These are phyloP conservation scores for Rotaria macrura DNA, from an alignment of 2,888 invertebrate genomes.

Conservation along the genomic window DNA sequence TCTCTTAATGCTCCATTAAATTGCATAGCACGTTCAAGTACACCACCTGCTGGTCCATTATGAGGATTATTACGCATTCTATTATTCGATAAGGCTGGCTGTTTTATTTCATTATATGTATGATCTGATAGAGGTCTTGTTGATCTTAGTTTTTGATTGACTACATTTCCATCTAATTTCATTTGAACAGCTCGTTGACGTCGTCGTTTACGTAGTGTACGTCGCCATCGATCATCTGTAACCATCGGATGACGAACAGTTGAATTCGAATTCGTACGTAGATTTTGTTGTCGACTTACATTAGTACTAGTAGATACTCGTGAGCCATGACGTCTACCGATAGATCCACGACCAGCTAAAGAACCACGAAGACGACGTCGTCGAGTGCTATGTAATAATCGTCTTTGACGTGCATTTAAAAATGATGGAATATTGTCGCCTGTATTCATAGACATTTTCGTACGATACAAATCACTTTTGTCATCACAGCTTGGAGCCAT, in stretches of 20 bases:
- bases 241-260: background rate
- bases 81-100: background rate
- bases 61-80: background rate
- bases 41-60: background rate
- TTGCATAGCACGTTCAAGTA: conserved; percentile 5
- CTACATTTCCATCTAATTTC: background rate
- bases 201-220: background rate
- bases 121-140: background rate
- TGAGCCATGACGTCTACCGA: background rate
- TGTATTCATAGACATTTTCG: background rate
- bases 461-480: background rate
- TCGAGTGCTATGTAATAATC: background rate
- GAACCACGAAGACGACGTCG: conserved; percentile 7
- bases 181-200: background rate
- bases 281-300: background rate
- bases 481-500: background rate
- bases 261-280: background rate
- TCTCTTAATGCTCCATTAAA: conserved; percentile 19
- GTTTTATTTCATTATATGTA: conserved; percentile 15
- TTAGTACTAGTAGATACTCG: background rate
- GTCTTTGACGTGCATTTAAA: background rate
- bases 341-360: background rate
- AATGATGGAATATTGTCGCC: background rate
- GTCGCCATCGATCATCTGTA: background rate
- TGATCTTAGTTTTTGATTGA: background rate